phyloP scores from a whole-genome alignment of 2,797 vertebrate genomes.

The Hippocampus kuda region DNA sequence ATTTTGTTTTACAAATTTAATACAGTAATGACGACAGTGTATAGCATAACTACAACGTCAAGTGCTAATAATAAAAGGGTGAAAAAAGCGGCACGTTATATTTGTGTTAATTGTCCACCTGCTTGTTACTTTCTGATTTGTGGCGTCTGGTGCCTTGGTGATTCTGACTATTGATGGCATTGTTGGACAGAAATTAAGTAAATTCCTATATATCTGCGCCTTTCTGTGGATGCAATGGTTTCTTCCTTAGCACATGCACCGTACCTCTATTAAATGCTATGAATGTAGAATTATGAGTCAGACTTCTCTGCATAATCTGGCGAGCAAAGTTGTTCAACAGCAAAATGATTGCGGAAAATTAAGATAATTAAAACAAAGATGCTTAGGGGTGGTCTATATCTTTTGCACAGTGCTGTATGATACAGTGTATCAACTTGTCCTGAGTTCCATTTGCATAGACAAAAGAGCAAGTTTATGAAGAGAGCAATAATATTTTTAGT shows the following conservation, averaged over 20 bases:
- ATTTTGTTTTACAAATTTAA: not conserved
- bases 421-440: not conserved
- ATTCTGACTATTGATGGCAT: not conserved
- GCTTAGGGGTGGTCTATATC: not conserved
- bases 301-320: too few relatives aligned
- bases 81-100: not conserved
- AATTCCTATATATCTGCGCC: too few relatives aligned
- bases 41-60: not conserved
- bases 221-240: too few relatives aligned
- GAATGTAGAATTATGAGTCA: too few relatives aligned
- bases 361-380: too few relatives aligned
- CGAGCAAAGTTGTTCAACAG: too few relatives aligned
- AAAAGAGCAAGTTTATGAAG: constrained; percentile 28
- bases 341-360: too few relatives aligned
- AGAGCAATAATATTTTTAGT: constrained; percentile 60
- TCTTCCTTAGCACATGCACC: too few relatives aligned
- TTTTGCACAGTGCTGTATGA: not conserved
- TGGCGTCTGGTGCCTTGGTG: not conserved
- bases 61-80: not conserved
- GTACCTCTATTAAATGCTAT: too few relatives aligned
- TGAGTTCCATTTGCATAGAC: constrained; percentile 12
- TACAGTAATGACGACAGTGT: not conserved
- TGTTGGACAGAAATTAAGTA: not conserved
- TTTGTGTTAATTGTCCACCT: not conserved
- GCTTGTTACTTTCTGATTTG: not conserved